Evolutionary conservation across 1,140 invertebrate species (phyloP), one percentile per base, ranked within the genome.

Genomic region (Drosophila rufa): DNA sequence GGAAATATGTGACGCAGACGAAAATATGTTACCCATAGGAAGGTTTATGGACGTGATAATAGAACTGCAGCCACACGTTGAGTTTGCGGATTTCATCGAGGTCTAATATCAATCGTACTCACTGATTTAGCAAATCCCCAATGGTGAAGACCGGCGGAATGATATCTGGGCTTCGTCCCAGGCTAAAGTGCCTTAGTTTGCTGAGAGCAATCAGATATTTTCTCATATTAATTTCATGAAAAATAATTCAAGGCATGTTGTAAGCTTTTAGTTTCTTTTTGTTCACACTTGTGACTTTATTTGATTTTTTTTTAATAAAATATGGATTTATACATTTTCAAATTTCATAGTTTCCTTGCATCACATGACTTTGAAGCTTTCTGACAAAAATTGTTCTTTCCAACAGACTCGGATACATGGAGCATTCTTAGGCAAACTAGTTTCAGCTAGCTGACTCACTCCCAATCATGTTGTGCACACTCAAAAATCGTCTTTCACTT

Each of bases 351-450:
- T 76, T 79, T 58, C 51, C 51, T 67, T 62, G 47, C 81, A 90
- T 90, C 86, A 90, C 81, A 90, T 77, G n/a, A 66, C 59, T 89
- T 81, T 67, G 61, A 85, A 85, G 65, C 56, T 71, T 78, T 36
- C 73, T 14, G 67, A 73, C 68, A 51, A 59, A 58, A 70, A 43
- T 62, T 38, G 58, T 73, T n/a, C 22, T 47, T 55, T 46, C 19
- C 56, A 68, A 53, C 62, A 36, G 43, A 73, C 19, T 58, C 45
- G 36, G 30, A 45, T 60, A 73, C 70, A 73, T 33, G 51, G 46
- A 73, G 70, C 71, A 73, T 30, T 73, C 55, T 43, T 73, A 51
- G 27, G 38, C 22, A 51, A 73, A 68, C 65, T 70, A 68, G 30
- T 38, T 51, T 46, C 4, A 43, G 4, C 47, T 19, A 30, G 38